A percentile compares a stretch with the other conserved stretches of the same genome.
phyloP scores from a whole-genome alignment of 2,888 invertebrate species.

The Eupithecia insigniata region DNA sequence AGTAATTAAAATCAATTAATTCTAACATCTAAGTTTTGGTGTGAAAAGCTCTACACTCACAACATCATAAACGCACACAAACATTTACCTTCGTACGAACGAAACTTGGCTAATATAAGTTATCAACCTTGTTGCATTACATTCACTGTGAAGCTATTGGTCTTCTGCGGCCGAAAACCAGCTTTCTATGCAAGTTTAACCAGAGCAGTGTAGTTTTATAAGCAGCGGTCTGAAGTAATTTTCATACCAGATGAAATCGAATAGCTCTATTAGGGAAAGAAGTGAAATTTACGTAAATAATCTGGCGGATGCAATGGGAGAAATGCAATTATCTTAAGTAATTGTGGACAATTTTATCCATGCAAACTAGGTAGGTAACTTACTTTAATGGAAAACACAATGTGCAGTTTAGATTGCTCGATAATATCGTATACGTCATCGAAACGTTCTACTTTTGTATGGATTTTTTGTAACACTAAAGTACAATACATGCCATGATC shows the following conservation, averaged over 20 bases:
- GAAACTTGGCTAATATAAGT: too few species aligned
- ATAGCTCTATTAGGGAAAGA: slow-evolving; percentile 41
- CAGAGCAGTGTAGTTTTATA: slow-evolving; percentile 22
- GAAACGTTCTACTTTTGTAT: too few species aligned
- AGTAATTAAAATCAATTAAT: too few species aligned
- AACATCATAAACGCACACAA: too few species aligned
- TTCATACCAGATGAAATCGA: slow-evolving; percentile 45
- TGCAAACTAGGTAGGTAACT: too few species aligned
- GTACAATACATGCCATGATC: too few species aligned
- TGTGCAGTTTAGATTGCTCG: neutral
- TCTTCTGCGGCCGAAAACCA: neutral
- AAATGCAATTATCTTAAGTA: slow-evolving; percentile 11
- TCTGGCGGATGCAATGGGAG: slow-evolving; percentile 7
- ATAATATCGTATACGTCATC: neutral
- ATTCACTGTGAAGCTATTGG: too few species aligned
- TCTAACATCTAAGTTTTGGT: too few species aligned
- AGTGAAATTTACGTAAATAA: slow-evolving; percentile 35
- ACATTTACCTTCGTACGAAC: too few species aligned
- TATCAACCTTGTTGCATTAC: too few species aligned
- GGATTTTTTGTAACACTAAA: too few species aligned
- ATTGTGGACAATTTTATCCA: neutral
- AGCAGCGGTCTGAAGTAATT: slow-evolving; percentile 44
- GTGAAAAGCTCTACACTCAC: too few species aligned
- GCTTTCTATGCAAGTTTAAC: neutral
- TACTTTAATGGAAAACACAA: neutral